phyloP scores from a whole-genome alignment of 1,140 invertebrate species.

The Metaphire vulgaris region DNA sequence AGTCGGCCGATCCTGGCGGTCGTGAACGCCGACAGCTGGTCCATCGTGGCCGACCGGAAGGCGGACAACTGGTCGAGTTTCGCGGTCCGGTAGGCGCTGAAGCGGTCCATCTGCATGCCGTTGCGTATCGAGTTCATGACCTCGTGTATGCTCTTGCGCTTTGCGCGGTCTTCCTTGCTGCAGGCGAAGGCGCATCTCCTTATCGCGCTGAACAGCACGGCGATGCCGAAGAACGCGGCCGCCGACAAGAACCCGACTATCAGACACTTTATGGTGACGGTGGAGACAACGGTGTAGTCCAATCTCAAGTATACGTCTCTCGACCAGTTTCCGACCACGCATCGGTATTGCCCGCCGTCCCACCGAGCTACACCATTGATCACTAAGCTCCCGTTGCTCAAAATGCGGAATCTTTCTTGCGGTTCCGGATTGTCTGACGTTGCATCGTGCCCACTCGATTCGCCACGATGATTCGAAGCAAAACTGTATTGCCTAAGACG shows the following conservation, averaged over 20 bases:
- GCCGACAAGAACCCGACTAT: slow-evolving; percentile 72
- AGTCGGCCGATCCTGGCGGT: slow-evolving; percentile 63
- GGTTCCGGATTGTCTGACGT: not conserved
- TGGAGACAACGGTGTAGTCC: slow-evolving; percentile 71
- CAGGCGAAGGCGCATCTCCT: slow-evolving; percentile 36
- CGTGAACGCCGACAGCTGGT: slow-evolving; percentile 42
- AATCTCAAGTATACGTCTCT: slow-evolving; percentile 44
- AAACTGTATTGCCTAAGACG: not conserved
- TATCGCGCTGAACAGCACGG: slow-evolving; percentile 68
- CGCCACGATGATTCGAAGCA: not conserved
- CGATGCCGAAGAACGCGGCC: slow-evolving; percentile 68
- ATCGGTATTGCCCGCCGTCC: slow-evolving; percentile 1
- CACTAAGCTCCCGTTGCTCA: slow-evolving; percentile 64
- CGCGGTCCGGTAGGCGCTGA: slow-evolving; percentile 24
- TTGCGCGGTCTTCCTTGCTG: slow-evolving; percentile 13
- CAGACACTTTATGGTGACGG: slow-evolving; percentile 75
- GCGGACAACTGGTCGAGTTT: slow-evolving; percentile 24
- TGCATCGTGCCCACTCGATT: not conserved
- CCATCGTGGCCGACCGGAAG: slow-evolving; percentile 19
- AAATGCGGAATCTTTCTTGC: slow-evolving; percentile 43
- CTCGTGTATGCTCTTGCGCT: slow-evolving; percentile 35
- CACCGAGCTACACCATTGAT: slow-evolving; percentile 60
- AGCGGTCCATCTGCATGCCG: slow-evolving; percentile 17
- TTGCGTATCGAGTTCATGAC: slow-evolving; percentile 35
- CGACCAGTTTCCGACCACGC: not conserved